These are phyloP conservation scores for Mesitornis unicolor DNA, from an alignment of 2,113 vertebrate species.

Conservation along the genomic window DNA sequence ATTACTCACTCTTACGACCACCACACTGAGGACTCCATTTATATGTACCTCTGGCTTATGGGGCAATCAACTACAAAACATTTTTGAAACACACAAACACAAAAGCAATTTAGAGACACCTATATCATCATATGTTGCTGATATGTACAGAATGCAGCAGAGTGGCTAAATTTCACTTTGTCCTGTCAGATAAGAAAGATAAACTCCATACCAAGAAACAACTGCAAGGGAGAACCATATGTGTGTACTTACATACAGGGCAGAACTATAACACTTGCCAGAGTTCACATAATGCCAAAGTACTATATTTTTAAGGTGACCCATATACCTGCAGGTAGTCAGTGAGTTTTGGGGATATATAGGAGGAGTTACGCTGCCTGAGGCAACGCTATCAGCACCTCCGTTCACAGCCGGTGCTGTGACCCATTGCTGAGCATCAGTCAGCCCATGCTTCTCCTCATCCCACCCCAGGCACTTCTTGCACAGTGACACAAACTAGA, in stretches of 20 bases:
- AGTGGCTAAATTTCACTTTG: not conserved
- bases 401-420: not conserved
- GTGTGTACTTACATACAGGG: fast-evolving
- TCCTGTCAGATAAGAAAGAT: not conserved
- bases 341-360: not conserved
- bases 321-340: not conserved
- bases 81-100: not conserved
- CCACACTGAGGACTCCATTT: not conserved
- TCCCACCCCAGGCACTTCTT: not conserved
- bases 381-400: not conserved
- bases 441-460: not conserved
- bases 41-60: not conserved
- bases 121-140: not conserved
- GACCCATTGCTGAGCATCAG: too few species aligned
- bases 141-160: not conserved
- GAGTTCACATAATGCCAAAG: not conserved
- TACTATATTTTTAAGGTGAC: not conserved
- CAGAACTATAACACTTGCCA: not conserved
- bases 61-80: not conserved
- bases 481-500: not conserved
- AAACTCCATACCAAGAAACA: not conserved
- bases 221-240: not conserved
- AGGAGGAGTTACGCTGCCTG: not conserved
- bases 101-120: not conserved
- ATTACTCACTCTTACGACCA: not conserved